Conservation (phyloP, 2,113 vertebrate genomes). For the Alexandromys fortis region DNA sequence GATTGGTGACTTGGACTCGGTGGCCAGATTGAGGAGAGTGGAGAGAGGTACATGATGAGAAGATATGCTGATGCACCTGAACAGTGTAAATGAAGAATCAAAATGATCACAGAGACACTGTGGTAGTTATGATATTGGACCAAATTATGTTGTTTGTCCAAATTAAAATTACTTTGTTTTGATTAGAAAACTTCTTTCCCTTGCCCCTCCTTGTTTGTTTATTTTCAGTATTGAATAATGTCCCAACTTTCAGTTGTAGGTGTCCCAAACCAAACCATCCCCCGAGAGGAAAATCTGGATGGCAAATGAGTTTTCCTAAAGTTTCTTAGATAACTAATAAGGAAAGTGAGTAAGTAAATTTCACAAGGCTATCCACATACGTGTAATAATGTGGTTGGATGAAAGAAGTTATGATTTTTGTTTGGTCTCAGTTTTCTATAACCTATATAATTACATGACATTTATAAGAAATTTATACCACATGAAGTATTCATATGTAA, state of each 20-base stretch:
- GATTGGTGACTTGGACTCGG: slow-evolving; percentile 69
- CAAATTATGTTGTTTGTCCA: slow-evolving; percentile 65
- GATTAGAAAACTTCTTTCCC: background rate
- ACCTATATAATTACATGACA: slow-evolving; percentile 40
- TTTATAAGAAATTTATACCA: slow-evolving; percentile 25
- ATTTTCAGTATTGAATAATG: slow-evolving; percentile 33
- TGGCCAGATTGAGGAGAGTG: slow-evolving; percentile 24
- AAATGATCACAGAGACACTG: slow-evolving; percentile 16
- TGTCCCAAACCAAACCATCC: background rate
- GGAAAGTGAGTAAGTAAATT: slow-evolving; percentile 37
- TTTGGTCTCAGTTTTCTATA: background rate
- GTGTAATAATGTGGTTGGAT: slow-evolving; percentile 11
- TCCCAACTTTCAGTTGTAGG: slow-evolving; percentile 27
- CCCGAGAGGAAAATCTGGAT: slow-evolving; percentile 28
- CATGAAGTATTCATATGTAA: background rate
- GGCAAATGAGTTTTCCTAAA: slow-evolving; percentile 54
- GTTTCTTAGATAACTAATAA: background rate
- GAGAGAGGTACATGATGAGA: slow-evolving; percentile 40
- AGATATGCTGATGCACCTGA: slow-evolving; percentile 48
- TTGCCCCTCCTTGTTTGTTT: background rate
- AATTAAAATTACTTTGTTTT: slow-evolving; percentile 67
- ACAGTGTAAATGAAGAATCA: slow-evolving; percentile 37
- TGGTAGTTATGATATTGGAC: slow-evolving; percentile 59
- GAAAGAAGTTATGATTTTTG: slow-evolving; percentile 38
- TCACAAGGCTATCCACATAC: slow-evolving; percentile 37